Evolutionary conservation across 2,888 invertebrate genomes (phyloP).

Genomic region (Ferrisia virgata): DNA sequence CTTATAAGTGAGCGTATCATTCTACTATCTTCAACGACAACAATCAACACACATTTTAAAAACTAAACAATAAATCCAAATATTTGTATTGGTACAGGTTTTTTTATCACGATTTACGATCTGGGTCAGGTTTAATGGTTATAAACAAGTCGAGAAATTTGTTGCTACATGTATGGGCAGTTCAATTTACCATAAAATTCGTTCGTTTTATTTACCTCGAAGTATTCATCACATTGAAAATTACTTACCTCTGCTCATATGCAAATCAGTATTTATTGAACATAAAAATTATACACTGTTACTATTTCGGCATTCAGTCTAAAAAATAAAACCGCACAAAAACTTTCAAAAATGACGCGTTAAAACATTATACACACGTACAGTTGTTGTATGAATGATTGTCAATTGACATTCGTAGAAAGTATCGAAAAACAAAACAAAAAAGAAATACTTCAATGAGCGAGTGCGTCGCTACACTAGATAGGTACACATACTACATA

Average conservation of each 20-base stretch:
- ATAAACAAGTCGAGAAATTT: constrained; percentile 1
- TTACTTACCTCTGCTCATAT: constrained; percentile 37
- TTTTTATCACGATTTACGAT: constrained; percentile 6
- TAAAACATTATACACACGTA: not conserved
- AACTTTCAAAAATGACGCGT: not conserved
- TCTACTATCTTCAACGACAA: not conserved
- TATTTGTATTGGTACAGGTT: constrained; percentile 1
- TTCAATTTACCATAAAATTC: constrained; percentile 6
- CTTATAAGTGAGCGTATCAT: not conserved
- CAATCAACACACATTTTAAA: not conserved
- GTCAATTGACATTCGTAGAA: not conserved
- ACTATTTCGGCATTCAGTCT: not conserved
- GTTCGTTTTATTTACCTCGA: not conserved
- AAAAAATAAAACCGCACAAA: not conserved
- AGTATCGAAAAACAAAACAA: not conserved
- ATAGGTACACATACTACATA: not conserved
- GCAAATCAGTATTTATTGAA: not conserved
- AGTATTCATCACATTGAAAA: not conserved
- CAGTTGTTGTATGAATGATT: not conserved
- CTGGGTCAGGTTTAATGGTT: not conserved
- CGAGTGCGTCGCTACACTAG: not conserved
- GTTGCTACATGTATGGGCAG: not conserved
- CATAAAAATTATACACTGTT: constrained; percentile 13
- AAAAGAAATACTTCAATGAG: not conserved
- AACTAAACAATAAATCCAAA: not conserved